Evolutionary conservation across 2,113 vertebrate species (phyloP), one percentile per base, ranked within the genome.

Genomic region (Zootoca vivipara): DNA sequence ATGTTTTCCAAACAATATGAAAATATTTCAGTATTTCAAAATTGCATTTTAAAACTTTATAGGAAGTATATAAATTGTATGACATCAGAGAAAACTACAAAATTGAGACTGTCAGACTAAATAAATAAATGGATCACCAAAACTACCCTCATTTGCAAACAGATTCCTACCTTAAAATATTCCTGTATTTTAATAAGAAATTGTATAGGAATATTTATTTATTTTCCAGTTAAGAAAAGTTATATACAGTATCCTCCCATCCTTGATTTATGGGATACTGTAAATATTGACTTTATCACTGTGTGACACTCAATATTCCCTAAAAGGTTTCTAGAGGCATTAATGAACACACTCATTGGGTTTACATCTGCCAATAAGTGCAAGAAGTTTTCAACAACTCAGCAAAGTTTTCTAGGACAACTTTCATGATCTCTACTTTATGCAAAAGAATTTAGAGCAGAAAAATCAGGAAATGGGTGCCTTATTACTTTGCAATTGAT

Each of bases 281-380:
- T 95, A 96, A 96, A 95, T 95, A 94, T 93, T 93, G 93, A 93
- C 85, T 96, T 96, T 96, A 96, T 96, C 94, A 96, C 92, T 96
- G 90, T 94, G 89, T 92, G 91, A 93, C 70, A 95, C 89, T 90
- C 82, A 84, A 24, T 93, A 93, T 89, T 91, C 90, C 89, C 92
- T 89, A 56, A 91, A 38, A 70, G 89, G 85, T 28, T 91, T 93
- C 82, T 42, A 93, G 24, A 67, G 74, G 80, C 91, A 89, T 93
- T 89, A 93, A 85, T 81, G 82, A 95, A 92, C 95, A 92, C 62
- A 92, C 20, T 62, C 70, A 73, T 80, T 91, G 86, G 92, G 83
- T 91, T 92, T 93, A 93, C 58, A 92, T 85, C n/a, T 52, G 62
- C 74, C 83, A 91, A 4, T 77, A 91, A 75, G 82, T 87, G 72